Percentiles rank a stretch among this genome's conserved stretches.
These are phyloP conservation scores for Camponotus floridanus DNA, from an alignment of 1,140 invertebrate species.

Conservation along the genomic window DNA sequence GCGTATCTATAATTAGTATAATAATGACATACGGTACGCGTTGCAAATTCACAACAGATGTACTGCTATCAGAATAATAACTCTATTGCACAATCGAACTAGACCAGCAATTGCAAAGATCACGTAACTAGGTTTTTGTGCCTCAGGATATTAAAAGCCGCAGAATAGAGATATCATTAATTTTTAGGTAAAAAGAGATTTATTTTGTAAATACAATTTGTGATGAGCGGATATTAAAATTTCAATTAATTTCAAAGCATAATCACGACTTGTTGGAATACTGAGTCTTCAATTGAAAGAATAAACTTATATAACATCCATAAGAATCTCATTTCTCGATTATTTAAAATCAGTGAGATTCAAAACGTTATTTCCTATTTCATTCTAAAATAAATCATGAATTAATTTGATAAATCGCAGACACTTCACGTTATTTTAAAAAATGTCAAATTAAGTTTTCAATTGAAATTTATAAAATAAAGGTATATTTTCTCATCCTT, in stretches of 20 bases:
- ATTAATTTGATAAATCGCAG: neutral
- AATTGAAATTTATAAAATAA: neutral
- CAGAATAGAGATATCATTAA: neutral
- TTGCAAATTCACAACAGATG: neutral
- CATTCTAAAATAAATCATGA: neutral
- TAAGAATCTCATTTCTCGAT: too few relatives aligned
- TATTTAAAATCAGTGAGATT: too few relatives aligned
- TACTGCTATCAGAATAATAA: conserved; percentile 7
- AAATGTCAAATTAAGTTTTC: neutral
- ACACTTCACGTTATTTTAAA: neutral
- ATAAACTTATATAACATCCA: too few relatives aligned
- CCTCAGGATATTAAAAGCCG: neutral
- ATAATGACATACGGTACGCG: neutral
- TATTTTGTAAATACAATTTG: neutral
- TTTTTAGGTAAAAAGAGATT: neutral
- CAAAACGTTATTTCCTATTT: neutral
- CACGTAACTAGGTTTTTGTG: neutral
- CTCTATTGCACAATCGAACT: neutral
- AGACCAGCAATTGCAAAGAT: neutral
- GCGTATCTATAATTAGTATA: neutral
- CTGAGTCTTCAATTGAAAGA: neutral
- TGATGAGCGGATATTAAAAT: neutral
- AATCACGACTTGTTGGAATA: neutral
- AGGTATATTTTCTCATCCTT: neutral
- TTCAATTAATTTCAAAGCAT: neutral